Base-by-base conservation (phyloP, 2,888 invertebrate genomes). In the Abscondita cerata region DNA sequence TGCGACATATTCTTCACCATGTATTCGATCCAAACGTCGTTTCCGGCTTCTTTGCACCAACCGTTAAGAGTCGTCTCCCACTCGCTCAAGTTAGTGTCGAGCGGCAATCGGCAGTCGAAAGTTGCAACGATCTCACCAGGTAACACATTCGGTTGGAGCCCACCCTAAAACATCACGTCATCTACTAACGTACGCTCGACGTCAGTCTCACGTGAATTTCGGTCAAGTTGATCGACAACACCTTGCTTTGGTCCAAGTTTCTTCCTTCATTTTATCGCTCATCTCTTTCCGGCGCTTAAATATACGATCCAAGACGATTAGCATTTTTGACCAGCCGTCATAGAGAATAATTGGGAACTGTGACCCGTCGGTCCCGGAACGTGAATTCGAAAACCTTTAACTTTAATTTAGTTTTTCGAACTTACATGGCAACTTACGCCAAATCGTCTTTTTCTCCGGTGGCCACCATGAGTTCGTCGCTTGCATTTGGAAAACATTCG, bases 71-170 rank as follows among this genome's bases (percentile, higher is more conserved):
- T 77, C 25, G 73, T 72, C 70, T 89, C 87, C 74, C 90, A 87
- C 66, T 44, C 44, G 9, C 8, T 9, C 9, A 44, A 11, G n/a
- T 44, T n/a, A 11, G 44, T 18, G n/a, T 18, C 11, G 2, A 44
- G 6, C 2, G 89, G 87, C 18, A 93, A 77, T 48, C 95, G 86
- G 52, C 89, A 82, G 76, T 92, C 93, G 76, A 93, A 90, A 63
- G 89, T 86, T 0, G 87, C 90, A 0, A 84, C 85, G 65, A 96
- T 80, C 72, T 91, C 88, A 41, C 91, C 89, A 0, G 98, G 97
- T 18, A 97, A 87, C 0, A 97, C 95, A 80, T 97, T 97, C 1
- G 87, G 85, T 81, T 96, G 96, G 0, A 95, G 88, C 5, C 97
- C 97, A 61, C 96, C 96, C 86, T 88, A 75, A 50, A 81, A 74